Conservation (phyloP, 1,140 invertebrate species). For the Lutraria rhynchaena region DNA sequence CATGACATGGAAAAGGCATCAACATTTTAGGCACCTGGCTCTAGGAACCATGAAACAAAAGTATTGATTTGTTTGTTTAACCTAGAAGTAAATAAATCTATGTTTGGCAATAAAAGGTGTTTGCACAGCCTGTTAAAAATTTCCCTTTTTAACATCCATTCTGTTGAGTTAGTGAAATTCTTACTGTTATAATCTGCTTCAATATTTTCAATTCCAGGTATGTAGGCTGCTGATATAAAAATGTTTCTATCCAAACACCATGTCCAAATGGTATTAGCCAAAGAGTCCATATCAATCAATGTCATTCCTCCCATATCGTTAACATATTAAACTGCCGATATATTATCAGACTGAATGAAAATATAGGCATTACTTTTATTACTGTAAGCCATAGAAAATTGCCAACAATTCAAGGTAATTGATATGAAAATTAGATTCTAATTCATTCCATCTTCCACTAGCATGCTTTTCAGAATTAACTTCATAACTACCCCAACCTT, state of each 20-base stretch:
- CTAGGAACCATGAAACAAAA: constrained; percentile 52
- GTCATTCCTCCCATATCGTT: constrained; percentile 46
- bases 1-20: constrained; percentile 43
- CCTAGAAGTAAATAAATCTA: constrained; percentile 61
- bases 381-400: constrained; percentile 10
- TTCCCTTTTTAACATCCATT: constrained; percentile 35
- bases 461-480: not conserved
- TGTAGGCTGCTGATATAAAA: constrained; percentile 35
- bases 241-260: constrained; percentile 56
- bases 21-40: constrained; percentile 38
- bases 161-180: constrained; percentile 38
- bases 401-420: constrained; percentile 34
- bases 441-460: constrained; percentile 1
- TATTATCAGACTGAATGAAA: constrained; percentile 12
- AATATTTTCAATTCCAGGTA: constrained; percentile 53
- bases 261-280: constrained; percentile 36
- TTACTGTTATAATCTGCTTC: constrained; percentile 55
- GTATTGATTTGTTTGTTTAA: constrained; percentile 51
- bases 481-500: constrained; percentile 7
- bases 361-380: constrained; percentile 18
- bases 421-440: constrained; percentile 13
- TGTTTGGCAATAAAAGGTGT: constrained; percentile 25
- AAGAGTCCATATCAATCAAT: not conserved
- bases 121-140: constrained; percentile 39
- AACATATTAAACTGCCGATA: constrained; percentile 57